These are phyloP conservation scores for Austrolebias charrua DNA, from an alignment of 2,797 vertebrate species.

Conservation along the genomic window DNA sequence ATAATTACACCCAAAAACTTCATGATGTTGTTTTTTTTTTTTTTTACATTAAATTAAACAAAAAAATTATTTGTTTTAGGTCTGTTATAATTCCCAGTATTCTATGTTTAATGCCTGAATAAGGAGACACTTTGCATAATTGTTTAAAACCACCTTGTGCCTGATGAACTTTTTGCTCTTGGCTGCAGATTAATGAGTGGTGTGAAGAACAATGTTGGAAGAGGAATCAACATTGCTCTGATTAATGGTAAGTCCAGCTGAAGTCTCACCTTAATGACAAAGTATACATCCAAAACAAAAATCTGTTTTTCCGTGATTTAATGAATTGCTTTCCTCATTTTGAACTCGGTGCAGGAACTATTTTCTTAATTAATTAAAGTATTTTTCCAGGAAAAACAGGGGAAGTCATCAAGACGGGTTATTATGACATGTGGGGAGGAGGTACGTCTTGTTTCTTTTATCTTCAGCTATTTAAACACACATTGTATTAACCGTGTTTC, in stretches of 20 bases:
- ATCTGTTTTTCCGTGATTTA: too few species aligned
- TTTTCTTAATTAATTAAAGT: neutral
- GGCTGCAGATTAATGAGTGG: conserved; percentile 89
- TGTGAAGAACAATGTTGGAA: conserved; percentile 96
- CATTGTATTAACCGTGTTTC: neutral
- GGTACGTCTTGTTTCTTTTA: conserved; percentile 56
- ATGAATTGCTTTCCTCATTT: too few species aligned
- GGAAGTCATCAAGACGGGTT: conserved; percentile 79
- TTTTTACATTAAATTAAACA: too few species aligned
- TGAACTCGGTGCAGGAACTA: too few species aligned
- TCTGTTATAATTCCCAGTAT: too few species aligned
- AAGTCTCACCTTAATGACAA: too few species aligned
- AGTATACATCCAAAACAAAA: too few species aligned
- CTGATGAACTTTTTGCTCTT: neutral
- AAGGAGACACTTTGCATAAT: too few species aligned
- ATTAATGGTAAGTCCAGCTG: conserved; percentile 82
- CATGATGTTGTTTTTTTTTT: too few species aligned
- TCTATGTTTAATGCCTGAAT: too few species aligned
- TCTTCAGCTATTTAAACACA: neutral
- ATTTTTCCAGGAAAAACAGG: conserved; percentile 84
- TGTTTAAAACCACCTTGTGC: neutral
- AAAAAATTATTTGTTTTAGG: too few species aligned
- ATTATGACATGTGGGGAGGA: conserved; percentile 94
- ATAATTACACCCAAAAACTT: too few species aligned
- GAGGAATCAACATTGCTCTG: conserved; percentile 93